Conservation (phyloP, 1,140 invertebrate species). For the Conus ventricosus region DNA sequence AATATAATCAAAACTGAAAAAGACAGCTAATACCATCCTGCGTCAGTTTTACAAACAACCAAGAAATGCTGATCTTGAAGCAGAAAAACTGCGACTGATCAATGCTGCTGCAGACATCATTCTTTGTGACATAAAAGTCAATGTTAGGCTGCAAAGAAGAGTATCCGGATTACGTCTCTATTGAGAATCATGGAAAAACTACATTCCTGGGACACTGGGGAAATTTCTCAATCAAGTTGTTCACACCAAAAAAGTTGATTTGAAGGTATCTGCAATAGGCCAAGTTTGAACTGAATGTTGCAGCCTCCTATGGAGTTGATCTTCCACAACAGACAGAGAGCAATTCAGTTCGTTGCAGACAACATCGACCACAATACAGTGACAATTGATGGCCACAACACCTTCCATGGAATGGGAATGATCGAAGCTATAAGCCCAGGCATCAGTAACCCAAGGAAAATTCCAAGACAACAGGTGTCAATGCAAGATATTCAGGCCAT, state of each 20-base stretch:
- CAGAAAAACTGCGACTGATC: constrained; percentile 29
- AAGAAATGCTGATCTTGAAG: constrained; percentile 16
- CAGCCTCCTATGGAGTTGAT: too few species aligned
- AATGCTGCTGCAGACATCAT: constrained; percentile 34
- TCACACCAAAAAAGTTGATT: background rate
- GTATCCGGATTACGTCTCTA: constrained; percentile 11
- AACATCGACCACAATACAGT: constrained; percentile 39
- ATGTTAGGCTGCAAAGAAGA: background rate
- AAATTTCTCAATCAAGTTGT: constrained; percentile 21
- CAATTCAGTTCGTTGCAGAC: too few species aligned
- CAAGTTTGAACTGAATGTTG: constrained; percentile 8
- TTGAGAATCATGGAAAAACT: constrained; percentile 35
- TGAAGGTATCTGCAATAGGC: constrained; percentile 38
- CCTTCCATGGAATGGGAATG: constrained; percentile 39
- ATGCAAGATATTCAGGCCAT: constrained; percentile 10
- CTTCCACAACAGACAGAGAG: too few species aligned
- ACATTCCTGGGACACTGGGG: constrained; percentile 31
- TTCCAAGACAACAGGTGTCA: constrained; percentile 16
- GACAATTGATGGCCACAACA: constrained; percentile 33
- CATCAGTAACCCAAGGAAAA: background rate
- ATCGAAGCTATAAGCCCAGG: constrained; percentile 28
- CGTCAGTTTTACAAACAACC: constrained; percentile 36
- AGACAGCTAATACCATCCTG: constrained; percentile 33
- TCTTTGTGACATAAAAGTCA: constrained; percentile 27
- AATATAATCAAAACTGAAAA: constrained; percentile 30